Evolutionary conservation across 92 coral and sea anemone species (phyloP), one percentile per base, ranked within the genome.

Genomic region (Parazoanthus darwini): DNA sequence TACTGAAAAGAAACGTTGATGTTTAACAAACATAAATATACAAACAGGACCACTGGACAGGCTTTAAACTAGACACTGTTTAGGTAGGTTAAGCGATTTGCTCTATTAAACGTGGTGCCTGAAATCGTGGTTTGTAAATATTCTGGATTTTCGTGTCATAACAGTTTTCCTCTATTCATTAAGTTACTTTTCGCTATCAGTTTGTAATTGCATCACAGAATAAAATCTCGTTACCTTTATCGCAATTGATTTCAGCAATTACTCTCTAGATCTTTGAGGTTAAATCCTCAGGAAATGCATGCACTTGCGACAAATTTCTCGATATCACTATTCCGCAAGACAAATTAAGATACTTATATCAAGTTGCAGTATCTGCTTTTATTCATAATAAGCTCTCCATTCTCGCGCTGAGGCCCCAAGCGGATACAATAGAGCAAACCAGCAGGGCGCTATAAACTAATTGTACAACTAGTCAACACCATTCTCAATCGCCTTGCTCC

Each of bases 341-440:
- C 82, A 80, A 90, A 89, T 89, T 90, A 91, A 86, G 82, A 78
- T 86, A 92, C 89, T 88, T 90, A 88, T 92, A 94, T 94, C 97
- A 87, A 88, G 88, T 94, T 94, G 91, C 95, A 88, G 92, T 89
- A 92, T 89, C 87, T 84, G 66, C 66, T 84, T 20, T 84, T 79
- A 84, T 84, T 84, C 90, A 91, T 89, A 91, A 91, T 84, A 91
- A 85, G 89, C 89, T 86, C 79, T 66, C 51, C 26, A 56, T 26
- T 82, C 71, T 68, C 18, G 56, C 65, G 86, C 77, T 82, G 44
- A 84, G 87, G 78, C 87, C 79, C 71, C 87, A 79, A 71, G 87
- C 78, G 15, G 87, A 67, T 83, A 83, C 78, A 67, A 83, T 83
- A 73, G 87, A 72, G 26, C 29, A 15, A 84, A 86, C 35, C 80